Percentiles rank a stretch among this genome's conserved stretches.
phyloP scores from a whole-genome alignment of 37 sponge, comb jelly and placozoan species.

The Spongilla lacustris region DNA sequence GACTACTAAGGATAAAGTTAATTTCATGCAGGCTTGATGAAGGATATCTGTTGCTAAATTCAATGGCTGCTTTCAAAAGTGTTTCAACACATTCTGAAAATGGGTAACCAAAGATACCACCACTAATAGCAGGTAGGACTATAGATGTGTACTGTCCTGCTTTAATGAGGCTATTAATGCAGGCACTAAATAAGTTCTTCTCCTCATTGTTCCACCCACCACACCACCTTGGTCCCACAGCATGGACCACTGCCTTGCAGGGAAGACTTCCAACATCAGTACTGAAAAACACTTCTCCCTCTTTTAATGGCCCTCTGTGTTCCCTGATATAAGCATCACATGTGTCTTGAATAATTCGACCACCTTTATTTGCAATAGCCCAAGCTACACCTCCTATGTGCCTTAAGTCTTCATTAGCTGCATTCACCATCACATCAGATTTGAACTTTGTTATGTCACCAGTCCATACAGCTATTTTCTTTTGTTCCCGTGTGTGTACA shows the following conservation, averaged over 20 bases:
- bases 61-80: slow-evolving; percentile 27
- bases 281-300: slow-evolving; percentile 55
- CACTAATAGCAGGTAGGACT: slow-evolving; percentile 73
- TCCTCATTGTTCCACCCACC: neutral
- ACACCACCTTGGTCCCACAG: slow-evolving; percentile 57
- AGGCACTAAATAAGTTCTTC: slow-evolving; percentile 26
- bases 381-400: slow-evolving; percentile 76
- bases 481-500: slow-evolving; percentile 16
- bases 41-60: slow-evolving; percentile 18
- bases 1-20: neutral
- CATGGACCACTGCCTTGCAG: slow-evolving; percentile 70
- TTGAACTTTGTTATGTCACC: slow-evolving; percentile 77
- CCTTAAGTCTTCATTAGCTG: slow-evolving; percentile 61
- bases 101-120: slow-evolving; percentile 76
- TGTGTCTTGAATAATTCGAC: slow-evolving; percentile 35
- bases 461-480: slow-evolving; percentile 19
- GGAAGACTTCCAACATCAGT: slow-evolving; percentile 58
- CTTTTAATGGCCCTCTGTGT: slow-evolving; percentile 14
- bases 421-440: slow-evolving; percentile 70
- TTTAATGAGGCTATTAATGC: slow-evolving; percentile 16
- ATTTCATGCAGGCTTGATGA: neutral
- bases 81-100: slow-evolving; percentile 49
- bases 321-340: slow-evolving; percentile 13
- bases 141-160: slow-evolving; percentile 55
- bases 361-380: slow-evolving; percentile 62